Conservation (phyloP, 2,797 vertebrate species). For the Catostomus latipinnis region DNA sequence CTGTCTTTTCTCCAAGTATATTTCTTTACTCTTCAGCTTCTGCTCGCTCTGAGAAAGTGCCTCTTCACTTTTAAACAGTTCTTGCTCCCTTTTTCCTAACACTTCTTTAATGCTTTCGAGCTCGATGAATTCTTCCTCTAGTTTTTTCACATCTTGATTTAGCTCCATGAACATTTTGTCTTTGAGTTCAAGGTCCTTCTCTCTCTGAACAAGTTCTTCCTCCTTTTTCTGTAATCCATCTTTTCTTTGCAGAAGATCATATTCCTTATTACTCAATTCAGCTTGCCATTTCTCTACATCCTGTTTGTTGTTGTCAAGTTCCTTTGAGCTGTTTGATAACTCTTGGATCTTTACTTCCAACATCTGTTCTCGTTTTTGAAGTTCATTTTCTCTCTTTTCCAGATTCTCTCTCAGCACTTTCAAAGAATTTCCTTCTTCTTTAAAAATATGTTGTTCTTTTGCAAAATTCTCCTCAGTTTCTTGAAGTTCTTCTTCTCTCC, state of each 20-base stretch:
- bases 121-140: conserved; percentile 51
- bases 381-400: conserved; percentile 37
- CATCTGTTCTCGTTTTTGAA: conserved; percentile 41
- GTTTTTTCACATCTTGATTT: conserved; percentile 19
- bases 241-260: conserved; percentile 33
- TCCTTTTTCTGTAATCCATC: conserved; percentile 36
- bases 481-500: conserved; percentile 21
- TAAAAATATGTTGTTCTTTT: conserved; percentile 34
- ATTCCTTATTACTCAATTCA: conserved; percentile 44
- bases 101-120: conserved; percentile 45
- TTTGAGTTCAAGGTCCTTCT: conserved; percentile 44
- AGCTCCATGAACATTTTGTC: conserved; percentile 24
- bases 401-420: conserved; percentile 28
- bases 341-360: conserved; percentile 27
- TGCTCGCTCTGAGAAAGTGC: conserved; percentile 49
- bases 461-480: conserved; percentile 37
- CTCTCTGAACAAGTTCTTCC: conserved; percentile 35
- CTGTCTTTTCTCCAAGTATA: conserved; percentile 43
- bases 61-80: conserved; percentile 52
- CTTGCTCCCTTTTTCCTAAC: conserved; percentile 56
- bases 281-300: conserved; percentile 34
- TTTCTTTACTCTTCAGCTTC: conserved; percentile 45
- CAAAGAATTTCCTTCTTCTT: conserved; percentile 32
- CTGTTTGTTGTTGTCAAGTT: conserved; percentile 45
- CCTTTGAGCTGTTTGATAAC: conserved; percentile 34